Conservation (phyloP, 2,113 vertebrate species). For the Eretmochelys imbricata region DNA sequence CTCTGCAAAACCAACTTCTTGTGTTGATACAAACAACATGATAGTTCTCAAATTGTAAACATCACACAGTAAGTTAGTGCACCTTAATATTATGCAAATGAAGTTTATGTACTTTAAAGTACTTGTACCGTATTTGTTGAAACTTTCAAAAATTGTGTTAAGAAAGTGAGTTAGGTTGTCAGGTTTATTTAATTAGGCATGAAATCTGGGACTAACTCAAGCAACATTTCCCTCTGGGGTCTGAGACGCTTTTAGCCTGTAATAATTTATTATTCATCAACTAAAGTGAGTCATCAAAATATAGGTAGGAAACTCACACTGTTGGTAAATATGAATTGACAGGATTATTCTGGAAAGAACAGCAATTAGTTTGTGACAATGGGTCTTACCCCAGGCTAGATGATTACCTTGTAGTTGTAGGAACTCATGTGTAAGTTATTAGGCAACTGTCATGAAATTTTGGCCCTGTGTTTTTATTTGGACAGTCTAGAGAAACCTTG, state of each 20-base stretch:
- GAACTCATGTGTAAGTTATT: not conserved
- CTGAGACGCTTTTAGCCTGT: not conserved
- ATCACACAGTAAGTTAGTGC: slow-evolving; percentile 36
- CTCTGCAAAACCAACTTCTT: slow-evolving; percentile 32
- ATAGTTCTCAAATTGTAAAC: slow-evolving; percentile 67
- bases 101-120: slow-evolving; percentile 31
- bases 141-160: slow-evolving; percentile 21
- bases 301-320: slow-evolving; percentile 30
- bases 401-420: not conserved
- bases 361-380: not conserved
- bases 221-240: not conserved
- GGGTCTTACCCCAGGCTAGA: not conserved
- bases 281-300: slow-evolving; percentile 46
- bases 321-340: slow-evolving; percentile 23
- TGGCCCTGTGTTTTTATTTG: slow-evolving; percentile 25
- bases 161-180: not conserved
- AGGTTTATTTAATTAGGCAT: slow-evolving; percentile 9
- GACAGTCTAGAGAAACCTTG: not conserved
- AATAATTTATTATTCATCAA: not conserved
- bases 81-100: slow-evolving; percentile 65
- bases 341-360: not conserved
- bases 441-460: not conserved
- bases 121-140: not conserved
- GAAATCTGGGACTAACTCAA: slow-evolving; percentile 16
- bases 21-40: slow-evolving; percentile 35